Percentiles rank a stretch among this genome's conserved stretches.
These are phyloP conservation scores for Cephus pulcher DNA, from an alignment of 2,888 invertebrate species.

Conservation along the genomic window DNA sequence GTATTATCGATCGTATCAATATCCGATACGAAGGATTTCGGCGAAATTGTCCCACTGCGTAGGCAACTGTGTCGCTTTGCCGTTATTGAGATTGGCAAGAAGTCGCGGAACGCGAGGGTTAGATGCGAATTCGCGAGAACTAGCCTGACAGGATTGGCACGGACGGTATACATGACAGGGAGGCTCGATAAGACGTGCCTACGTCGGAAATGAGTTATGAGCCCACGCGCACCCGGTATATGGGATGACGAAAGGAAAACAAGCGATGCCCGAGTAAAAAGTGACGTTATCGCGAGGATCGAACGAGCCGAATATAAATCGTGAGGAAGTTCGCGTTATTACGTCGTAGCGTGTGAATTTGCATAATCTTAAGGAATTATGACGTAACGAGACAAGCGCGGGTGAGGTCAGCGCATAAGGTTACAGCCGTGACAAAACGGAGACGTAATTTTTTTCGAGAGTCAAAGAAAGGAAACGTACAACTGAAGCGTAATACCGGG, in stretches of 20 bases:
- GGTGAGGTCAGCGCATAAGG: neutral
- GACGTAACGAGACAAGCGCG: neutral
- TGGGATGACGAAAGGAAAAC: neutral
- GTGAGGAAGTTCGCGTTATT: neutral
- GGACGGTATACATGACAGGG: neutral
- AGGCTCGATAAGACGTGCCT: neutral
- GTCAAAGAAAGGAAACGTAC: constrained; percentile 9
- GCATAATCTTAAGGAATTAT: neutral
- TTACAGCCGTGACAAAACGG: neutral
- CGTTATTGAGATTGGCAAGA: neutral
- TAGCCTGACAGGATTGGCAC: neutral
- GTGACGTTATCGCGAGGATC: neutral
- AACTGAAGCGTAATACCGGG: constrained; percentile 6
- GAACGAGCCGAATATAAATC: neutral
- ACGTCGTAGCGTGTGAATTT: neutral
- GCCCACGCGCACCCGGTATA: neutral
- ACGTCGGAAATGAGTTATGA: neutral
- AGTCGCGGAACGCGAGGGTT: neutral
- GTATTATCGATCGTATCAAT: neutral
- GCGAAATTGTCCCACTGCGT: neutral
- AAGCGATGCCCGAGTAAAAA: neutral
- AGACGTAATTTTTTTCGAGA: neutral
- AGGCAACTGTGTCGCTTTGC: neutral
- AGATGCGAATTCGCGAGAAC: neutral
- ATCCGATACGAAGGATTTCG: neutral